A percentile compares a stretch with the other conserved stretches of the same genome.
These are phyloP conservation scores for Ptilonorhynchus violaceus DNA, from an alignment of 2,113 vertebrate genomes.

Conservation along the genomic window DNA sequence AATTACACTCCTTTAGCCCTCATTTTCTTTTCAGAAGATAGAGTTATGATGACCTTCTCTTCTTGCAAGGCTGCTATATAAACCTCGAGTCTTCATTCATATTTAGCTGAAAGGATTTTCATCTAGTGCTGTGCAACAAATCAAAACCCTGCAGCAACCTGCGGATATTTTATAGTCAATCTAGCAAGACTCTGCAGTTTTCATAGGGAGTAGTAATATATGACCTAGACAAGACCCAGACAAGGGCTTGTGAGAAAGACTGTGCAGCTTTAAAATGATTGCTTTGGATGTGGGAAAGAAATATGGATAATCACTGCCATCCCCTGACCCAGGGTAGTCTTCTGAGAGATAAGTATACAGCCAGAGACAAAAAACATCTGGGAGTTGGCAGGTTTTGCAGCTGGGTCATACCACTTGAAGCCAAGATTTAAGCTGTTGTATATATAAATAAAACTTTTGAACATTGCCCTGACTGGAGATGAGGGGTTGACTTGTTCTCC, in stretches of 20 bases:
- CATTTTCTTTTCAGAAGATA: constrained; percentile 39
- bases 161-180: constrained; percentile 58
- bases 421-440: constrained; percentile 56
- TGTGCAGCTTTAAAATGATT: constrained; percentile 55
- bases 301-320: constrained; percentile 55
- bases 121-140: constrained; percentile 61
- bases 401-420: constrained; percentile 48
- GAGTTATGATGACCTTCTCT: constrained; percentile 18
- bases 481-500: neutral
- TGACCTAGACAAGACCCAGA: constrained; percentile 69
- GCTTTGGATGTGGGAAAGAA: constrained; percentile 63
- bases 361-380: constrained; percentile 63
- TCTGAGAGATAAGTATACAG: constrained; percentile 50
- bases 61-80: constrained; percentile 3
- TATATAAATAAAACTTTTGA: constrained; percentile 22
- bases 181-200: constrained; percentile 62
- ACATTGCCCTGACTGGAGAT: neutral
- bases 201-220: constrained; percentile 67
- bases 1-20: constrained; percentile 18
- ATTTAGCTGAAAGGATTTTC: constrained; percentile 66
- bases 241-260: constrained; percentile 60
- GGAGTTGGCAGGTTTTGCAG: constrained; percentile 51
- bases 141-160: constrained; percentile 43
- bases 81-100: constrained; percentile 50
- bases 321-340: constrained; percentile 50